Conservation (phyloP, 2,113 vertebrate species). For the Sinocyclocheilus maitianheensis region DNA sequence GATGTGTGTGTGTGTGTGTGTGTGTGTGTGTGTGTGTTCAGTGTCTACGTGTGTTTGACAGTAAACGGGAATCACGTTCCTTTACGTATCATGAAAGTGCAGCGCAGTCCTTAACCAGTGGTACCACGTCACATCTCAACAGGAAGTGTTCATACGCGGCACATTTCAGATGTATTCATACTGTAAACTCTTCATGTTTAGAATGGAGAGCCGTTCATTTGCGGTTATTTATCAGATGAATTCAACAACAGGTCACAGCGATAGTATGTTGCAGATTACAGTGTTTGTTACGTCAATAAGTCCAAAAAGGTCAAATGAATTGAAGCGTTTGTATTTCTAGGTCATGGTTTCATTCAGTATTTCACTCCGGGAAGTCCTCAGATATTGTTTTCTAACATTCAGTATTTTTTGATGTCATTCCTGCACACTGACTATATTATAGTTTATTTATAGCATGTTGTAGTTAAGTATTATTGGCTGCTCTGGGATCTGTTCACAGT, state of each 20-base stretch:
- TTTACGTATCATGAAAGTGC: neutral
- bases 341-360: neutral
- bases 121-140: neutral
- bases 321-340: no score
- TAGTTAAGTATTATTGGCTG: neutral
- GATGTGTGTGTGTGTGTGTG: conserved; percentile 54
- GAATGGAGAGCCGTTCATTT: neutral
- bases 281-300: neutral
- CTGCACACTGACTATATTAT: neutral
- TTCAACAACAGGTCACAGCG: neutral
- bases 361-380: neutral
- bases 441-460: neutral
- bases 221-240: neutral
- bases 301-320: neutral
- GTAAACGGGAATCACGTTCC: conserved; percentile 43
- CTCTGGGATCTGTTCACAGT: neutral
- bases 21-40: conserved; percentile 20
- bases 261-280: neutral
- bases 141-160: neutral
- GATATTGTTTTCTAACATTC: neutral
- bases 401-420: neutral
- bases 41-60: conserved; percentile 21
- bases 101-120: neutral
- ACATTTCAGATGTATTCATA: neutral
- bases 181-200: neutral